Conservation (phyloP, 2,113 vertebrate species). For the Columba janthina region DNA sequence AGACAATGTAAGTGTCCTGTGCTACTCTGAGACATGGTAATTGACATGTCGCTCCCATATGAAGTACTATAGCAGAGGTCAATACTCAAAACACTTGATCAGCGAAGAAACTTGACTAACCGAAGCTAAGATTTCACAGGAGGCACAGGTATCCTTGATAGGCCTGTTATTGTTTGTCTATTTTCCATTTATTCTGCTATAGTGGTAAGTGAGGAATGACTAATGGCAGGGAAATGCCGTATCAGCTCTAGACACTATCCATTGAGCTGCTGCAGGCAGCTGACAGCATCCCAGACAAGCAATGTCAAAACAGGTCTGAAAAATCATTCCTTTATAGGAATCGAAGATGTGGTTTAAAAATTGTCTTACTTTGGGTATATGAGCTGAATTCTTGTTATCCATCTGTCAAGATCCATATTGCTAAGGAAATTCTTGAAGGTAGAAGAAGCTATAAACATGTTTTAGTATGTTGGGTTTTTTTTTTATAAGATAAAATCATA, state of each 20-base stretch:
- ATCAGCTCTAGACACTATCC: not conserved
- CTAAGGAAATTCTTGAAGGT: not conserved
- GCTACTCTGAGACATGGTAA: not conserved
- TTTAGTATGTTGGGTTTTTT: accelerated
- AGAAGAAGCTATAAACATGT: not conserved
- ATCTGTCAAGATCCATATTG: not conserved
- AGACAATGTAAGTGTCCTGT: not conserved
- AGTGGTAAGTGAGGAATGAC: not conserved
- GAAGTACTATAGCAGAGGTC: not conserved
- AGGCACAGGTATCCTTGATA: not conserved
- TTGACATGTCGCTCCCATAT: not conserved
- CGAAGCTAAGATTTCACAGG: not conserved
- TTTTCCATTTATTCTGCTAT: not conserved
- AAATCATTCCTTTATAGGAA: not conserved
- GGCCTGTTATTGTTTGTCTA: accelerated
- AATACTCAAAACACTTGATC: not conserved
- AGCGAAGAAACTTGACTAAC: not conserved
- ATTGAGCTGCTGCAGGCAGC: not conserved
- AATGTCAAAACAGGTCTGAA: not conserved
- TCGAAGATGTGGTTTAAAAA: not conserved
- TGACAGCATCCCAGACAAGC: not conserved
- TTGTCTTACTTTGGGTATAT: not conserved
- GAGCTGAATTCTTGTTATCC: not conserved
- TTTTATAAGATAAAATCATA: not conserved
- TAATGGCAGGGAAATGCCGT: not conserved